Conservation (phyloP, 1,140 invertebrate species). For the Mamestra configurata region DNA sequence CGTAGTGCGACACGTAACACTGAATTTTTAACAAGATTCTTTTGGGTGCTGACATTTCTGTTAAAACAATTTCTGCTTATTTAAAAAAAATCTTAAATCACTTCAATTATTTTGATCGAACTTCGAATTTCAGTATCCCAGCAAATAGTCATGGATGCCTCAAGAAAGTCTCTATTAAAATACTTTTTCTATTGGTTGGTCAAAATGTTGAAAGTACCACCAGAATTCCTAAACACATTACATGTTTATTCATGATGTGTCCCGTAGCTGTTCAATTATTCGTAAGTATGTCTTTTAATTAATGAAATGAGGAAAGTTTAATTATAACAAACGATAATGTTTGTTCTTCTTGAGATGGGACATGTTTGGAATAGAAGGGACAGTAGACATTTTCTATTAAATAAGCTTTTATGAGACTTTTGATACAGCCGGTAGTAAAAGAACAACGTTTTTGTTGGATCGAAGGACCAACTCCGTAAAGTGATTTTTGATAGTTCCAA, state of each 20-base stretch:
- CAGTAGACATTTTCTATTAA: background rate
- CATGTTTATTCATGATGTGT: slow-evolving; percentile 38
- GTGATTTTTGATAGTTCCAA: background rate
- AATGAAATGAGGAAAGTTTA: slow-evolving; percentile 35
- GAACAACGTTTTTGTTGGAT: background rate
- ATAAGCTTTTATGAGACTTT: background rate
- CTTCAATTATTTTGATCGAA: background rate
- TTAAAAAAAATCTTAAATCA: background rate
- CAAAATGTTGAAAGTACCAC: background rate
- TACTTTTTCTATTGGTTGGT: background rate
- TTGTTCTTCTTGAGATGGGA: background rate
- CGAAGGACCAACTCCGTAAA: background rate
- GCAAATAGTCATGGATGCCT: background rate
- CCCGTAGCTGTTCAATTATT: slow-evolving; percentile 19
- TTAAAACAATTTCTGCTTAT: too few relatives aligned
- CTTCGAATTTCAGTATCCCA: too few relatives aligned
- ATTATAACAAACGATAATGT: slow-evolving; percentile 46
- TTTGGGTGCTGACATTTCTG: too few relatives aligned
- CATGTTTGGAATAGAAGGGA: background rate
- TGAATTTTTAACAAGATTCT: too few relatives aligned
- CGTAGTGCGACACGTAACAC: too few relatives aligned
- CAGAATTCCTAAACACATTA: slow-evolving; percentile 1
- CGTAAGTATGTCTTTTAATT: slow-evolving; percentile 43
- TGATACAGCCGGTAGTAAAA: background rate
- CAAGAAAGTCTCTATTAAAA: slow-evolving; percentile 13